Evolutionary conservation across 1,140 invertebrate genomes (phyloP), one percentile per base, ranked within the genome.

Genomic region (Ruditapes philippinarum): DNA sequence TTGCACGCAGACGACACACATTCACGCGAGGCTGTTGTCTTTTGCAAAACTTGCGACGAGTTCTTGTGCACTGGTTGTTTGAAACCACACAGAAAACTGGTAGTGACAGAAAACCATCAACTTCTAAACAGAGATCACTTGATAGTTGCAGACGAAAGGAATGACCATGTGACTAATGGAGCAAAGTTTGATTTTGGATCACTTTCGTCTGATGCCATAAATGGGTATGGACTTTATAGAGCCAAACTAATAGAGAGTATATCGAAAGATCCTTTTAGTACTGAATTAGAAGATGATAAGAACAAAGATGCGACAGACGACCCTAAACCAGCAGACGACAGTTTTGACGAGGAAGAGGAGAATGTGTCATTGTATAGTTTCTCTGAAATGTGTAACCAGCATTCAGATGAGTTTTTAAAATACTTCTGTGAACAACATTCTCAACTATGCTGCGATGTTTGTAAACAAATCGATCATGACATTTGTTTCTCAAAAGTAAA

Each of bases 111-210:
- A 70, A 79, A 80, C 38, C 85, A 88, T 36, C 25, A 65, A 14
- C n/a, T 88, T 36, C 51, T 88, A 4, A 88, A 88, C 33, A 54
- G 85, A 62, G 85, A 88, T 49, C 85, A 88, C 42, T 57, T 80
- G 28, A 68, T 79, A 49, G 19, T 73, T 31, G 74, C 12, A 36
- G 65, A 84, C 28, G 45, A 82, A 0, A 65, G 22, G 28, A 62
- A 38, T 25, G 22, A 22, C 19, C 17, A 40, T 25, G n/a, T 33
- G n/a, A 19, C 0, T 2, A 62, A 33, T 33, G 25, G 40, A 38
- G 14, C 36, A 42, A 33, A 5, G 3, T 78, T 36, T 57, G 33
- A 54, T 33, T 19, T 70, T 40, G 65, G 65, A 70, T 22, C 38
- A 5, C 45, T 78, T 31, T 17, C 57, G 33, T 42, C 51, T 7